phyloP scores from a whole-genome alignment of 2,113 vertebrate species.

The Psilopogon haemacephalus region DNA sequence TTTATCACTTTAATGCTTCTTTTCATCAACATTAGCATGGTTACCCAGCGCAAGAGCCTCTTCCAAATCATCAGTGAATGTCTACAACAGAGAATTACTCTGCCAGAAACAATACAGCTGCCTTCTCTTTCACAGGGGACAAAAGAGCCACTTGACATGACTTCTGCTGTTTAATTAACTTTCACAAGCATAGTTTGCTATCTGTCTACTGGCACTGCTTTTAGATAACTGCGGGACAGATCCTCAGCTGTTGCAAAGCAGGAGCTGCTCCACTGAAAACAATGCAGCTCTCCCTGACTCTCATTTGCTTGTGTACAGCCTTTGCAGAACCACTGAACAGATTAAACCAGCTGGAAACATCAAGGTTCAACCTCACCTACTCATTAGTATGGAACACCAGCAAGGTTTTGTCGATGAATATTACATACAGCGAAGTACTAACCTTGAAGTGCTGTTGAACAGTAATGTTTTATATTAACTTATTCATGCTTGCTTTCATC shows the following conservation, averaged over 20 bases:
- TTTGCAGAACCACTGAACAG: not conserved
- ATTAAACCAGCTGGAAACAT: conserved; percentile 33
- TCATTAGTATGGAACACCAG: conserved; percentile 51
- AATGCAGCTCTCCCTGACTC: not conserved
- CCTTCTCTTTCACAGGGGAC: conserved; percentile 23
- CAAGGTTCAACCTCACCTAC: not conserved
- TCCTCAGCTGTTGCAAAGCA: not conserved
- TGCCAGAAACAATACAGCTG: conserved; percentile 57
- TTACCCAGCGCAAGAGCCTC: conserved; percentile 16
- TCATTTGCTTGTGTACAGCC: accelerated
- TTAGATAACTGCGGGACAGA: conserved; percentile 19
- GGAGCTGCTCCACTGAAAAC: not conserved
- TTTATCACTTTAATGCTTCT: not conserved
- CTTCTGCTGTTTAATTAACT: conserved; percentile 60
- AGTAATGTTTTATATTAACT: conserved; percentile 45
- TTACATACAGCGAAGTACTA: conserved; percentile 35
- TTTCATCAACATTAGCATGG: conserved; percentile 17
- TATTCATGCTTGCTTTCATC: conserved; percentile 56
- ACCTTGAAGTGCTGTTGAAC: conserved; percentile 46
- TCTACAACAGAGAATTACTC: conserved; percentile 44
- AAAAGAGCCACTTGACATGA: conserved; percentile 39
- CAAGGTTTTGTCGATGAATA: conserved; percentile 37
- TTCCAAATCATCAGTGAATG: conserved; percentile 41
- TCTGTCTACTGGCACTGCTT: conserved; percentile 9
- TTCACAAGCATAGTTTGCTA: conserved; percentile 23